Conservation (phyloP, 2,888 invertebrate species). For the Nephrotoma flavescens region DNA sequence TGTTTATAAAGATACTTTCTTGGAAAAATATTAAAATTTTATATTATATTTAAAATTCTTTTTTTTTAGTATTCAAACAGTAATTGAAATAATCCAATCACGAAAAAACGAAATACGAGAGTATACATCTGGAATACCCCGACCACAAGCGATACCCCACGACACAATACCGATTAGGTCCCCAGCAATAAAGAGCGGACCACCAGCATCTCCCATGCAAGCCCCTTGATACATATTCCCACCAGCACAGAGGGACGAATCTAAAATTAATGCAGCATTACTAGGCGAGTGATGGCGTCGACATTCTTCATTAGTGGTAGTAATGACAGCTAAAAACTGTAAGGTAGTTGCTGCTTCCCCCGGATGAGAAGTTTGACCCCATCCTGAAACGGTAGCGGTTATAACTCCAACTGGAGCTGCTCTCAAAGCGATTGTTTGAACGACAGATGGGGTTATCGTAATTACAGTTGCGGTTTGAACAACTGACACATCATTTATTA, state of each 20-base stretch:
- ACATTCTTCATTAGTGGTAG: conserved; percentile 8
- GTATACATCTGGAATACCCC: conserved; percentile 27
- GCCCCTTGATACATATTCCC: conserved; percentile 15
- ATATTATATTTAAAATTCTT: too few relatives aligned
- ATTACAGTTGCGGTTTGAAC: not conserved
- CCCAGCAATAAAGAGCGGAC: conserved; percentile 25
- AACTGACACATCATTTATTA: conserved; percentile 8
- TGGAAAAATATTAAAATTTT: too few relatives aligned
- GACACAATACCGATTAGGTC: conserved; percentile 25
- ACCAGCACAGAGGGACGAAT: conserved; percentile 25
- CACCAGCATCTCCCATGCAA: conserved; percentile 27
- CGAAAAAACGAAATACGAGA: conserved; percentile 25
- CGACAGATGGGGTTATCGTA: not conserved
- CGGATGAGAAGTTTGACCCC: conserved; percentile 9
- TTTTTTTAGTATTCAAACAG: not conserved
- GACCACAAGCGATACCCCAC: conserved; percentile 22
- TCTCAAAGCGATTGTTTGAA: conserved; percentile 1
- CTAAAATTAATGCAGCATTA: conserved; percentile 24
- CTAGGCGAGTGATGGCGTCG: conserved; percentile 16
- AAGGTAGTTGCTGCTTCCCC: conserved; percentile 3
- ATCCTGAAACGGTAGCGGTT: conserved; percentile 5
- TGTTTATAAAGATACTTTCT: too few relatives aligned
- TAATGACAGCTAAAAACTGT: not conserved
- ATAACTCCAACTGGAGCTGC: not conserved
- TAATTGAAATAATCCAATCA: conserved; percentile 20